Conservation (phyloP, 2,113 vertebrate genomes). For the Phrynosoma blainvillii region DNA sequence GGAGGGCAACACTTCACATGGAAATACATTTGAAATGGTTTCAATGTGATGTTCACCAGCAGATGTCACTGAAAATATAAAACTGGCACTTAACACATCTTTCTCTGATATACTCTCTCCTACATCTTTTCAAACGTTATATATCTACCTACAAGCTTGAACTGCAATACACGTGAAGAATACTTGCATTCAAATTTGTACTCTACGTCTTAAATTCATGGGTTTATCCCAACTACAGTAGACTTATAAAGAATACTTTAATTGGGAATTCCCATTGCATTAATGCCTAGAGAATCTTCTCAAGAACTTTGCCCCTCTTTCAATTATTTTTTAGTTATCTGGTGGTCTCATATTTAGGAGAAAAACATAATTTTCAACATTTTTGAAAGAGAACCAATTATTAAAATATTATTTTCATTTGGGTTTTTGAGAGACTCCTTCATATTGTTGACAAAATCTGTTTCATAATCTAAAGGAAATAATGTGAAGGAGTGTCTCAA, state of each 20-base stretch:
- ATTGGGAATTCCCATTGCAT: too few relatives aligned
- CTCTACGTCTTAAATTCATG: neutral
- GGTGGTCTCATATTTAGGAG: neutral
- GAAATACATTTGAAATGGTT: constrained; percentile 19
- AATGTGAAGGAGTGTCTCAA: too few relatives aligned
- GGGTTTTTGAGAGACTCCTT: too few relatives aligned
- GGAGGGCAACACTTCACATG: constrained; percentile 19
- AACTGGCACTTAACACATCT: neutral
- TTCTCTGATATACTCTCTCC: neutral
- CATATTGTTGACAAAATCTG: too few relatives aligned
- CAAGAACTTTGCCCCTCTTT: neutral
- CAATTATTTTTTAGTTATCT: neutral
- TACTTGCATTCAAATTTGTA: neutral
- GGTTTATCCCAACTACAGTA: too few relatives aligned
- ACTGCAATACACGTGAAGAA: too few relatives aligned
- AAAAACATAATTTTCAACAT: neutral
- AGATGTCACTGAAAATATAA: neutral
- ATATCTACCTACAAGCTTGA: too few relatives aligned
- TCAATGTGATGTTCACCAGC: constrained; percentile 18
- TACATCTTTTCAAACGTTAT: too few relatives aligned
- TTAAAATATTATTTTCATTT: too few relatives aligned
- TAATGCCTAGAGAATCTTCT: neutral
- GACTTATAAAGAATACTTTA: too few relatives aligned
- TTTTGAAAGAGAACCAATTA: too few relatives aligned
- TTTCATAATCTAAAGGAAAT: too few relatives aligned